Evolutionary conservation across 2,888 invertebrate genomes (phyloP).

Genomic region (Drosophila fungiperda): DNA sequence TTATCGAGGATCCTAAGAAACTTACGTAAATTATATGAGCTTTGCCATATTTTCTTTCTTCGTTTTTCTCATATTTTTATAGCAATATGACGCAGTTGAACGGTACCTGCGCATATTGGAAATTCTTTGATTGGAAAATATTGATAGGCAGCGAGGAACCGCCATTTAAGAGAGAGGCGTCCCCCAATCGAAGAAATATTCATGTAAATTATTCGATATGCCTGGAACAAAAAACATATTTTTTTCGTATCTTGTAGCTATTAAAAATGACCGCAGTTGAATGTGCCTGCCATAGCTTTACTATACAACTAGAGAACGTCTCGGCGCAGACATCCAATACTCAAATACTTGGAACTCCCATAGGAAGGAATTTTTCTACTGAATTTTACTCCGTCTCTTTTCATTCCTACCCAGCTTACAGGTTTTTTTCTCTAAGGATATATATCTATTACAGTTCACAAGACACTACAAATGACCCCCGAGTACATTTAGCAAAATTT

Average conservation of each 20-base stretch:
- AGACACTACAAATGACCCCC: constrained; percentile 30
- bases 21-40: constrained; percentile 46
- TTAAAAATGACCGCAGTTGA: constrained; percentile 57
- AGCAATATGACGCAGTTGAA: constrained; percentile 78
- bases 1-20: constrained; percentile 26
- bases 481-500: constrained; percentile 69
- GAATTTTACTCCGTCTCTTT: constrained; percentile 25
- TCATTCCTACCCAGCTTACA: constrained; percentile 4
- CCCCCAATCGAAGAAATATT: constrained; percentile 5
- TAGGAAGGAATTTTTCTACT: constrained; percentile 36
- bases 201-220: constrained; percentile 50
- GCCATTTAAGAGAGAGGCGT: constrained; percentile 11
- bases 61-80: constrained; percentile 47
- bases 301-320: constrained; percentile 17
- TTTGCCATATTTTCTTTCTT: constrained; percentile 33
- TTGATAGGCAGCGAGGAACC: constrained; percentile 31
- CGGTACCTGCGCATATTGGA: constrained; percentile 71
- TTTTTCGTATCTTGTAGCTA: constrained; percentile 64
- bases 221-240: constrained; percentile 51
- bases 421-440: constrained; percentile 36
- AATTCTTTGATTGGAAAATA: constrained; percentile 22
- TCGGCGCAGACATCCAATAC: constrained; percentile 21
- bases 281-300: constrained; percentile 64
- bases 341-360: constrained; percentile 17
- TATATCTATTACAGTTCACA: constrained; percentile 50